Evolutionary conservation across 2,113 vertebrate genomes (phyloP).

Genomic region (Gobio gobio): DNA sequence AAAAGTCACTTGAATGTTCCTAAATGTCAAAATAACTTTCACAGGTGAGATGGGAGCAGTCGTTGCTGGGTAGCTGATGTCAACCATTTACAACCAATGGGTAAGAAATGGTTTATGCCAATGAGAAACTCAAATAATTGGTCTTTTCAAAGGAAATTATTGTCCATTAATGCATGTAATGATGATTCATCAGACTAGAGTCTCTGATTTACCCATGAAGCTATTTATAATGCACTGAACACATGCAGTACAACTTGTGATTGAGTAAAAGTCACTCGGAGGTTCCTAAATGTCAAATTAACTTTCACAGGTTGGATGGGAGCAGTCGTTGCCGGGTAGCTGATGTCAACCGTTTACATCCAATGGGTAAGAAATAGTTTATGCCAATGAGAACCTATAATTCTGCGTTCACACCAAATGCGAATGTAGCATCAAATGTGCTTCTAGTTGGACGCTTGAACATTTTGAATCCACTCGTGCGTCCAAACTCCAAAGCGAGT

Average conservation of each 20-base stretch:
- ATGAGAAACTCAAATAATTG: neutral
- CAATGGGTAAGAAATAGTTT: neutral
- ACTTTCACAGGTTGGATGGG: too few relatives aligned
- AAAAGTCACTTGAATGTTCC: neutral
- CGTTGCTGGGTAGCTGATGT: neutral
- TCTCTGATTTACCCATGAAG: conserved; percentile 59
- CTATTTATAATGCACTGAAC: conserved; percentile 58
- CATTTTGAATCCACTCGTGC: too few relatives aligned
- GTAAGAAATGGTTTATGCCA: neutral
- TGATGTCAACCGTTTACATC: neutral
- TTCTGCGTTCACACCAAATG: too few relatives aligned
- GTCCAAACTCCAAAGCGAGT: too few relatives aligned
- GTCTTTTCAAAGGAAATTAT: neutral
- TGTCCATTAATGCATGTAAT: conserved; percentile 6
- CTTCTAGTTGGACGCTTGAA: too few relatives aligned
- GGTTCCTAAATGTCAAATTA: too few relatives aligned
- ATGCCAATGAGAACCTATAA: neutral
- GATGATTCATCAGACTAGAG: conserved; percentile 60
- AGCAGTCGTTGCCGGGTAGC: too few relatives aligned
- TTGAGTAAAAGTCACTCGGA: too few relatives aligned
- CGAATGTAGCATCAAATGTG: too few relatives aligned
- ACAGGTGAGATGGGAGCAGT: neutral
- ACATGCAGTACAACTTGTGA: neutral
- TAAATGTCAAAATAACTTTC: neutral
- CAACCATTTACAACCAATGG: neutral